Base-by-base conservation (phyloP, 1,140 invertebrate genomes). In the Nephila pilipes region DNA sequence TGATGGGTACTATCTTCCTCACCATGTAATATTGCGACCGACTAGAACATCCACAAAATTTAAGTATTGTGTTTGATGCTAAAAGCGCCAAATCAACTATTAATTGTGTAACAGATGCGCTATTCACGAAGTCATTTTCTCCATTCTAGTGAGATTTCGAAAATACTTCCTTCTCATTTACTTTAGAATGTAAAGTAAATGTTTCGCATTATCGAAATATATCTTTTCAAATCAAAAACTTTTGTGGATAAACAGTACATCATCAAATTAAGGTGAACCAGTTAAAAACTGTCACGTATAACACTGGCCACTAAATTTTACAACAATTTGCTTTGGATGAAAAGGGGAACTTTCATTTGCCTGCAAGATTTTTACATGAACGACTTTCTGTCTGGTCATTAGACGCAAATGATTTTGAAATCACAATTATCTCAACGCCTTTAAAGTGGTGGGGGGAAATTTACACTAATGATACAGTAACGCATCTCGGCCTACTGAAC, bases 261-360 rank as follows among this genome's bases (percentile, higher is more conserved):
- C 93, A 25, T 83, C 94, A 4, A 95, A 94, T 90, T 25, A 94
- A 58, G 91, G 95, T 18, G 94, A 81, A 6, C 95, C 95, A 1
- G 95, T 95, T 0, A 95, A 95, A 94, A 16, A 92, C 18, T 36
- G 36, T 94, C 4, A 94, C 94, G 2, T 94, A 95, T 12, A 95
- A 94, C 92, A 80, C 95, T 14, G 95, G 95, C 0, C 93, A 95
- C 1, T 88, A 95, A 12, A 90, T 91, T 1, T 79, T 95, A 10
- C 87, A 88, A 36, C 94, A 95, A 94, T 63, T 95, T 4, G 94
- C 93, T 2, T n/a, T 89, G 32, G 94, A 95, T 85, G 94, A 46
- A 46, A 94, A 87, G 79, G 94, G 12, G 38, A 63, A 46, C 54
- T 83, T n/a, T 55, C 80, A 36, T 54, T n/a, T 83, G n/a, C 18